Evolutionary conservation across 2,797 vertebrate genomes (phyloP).

Genomic region (Platyrinchus mystaceus): DNA sequence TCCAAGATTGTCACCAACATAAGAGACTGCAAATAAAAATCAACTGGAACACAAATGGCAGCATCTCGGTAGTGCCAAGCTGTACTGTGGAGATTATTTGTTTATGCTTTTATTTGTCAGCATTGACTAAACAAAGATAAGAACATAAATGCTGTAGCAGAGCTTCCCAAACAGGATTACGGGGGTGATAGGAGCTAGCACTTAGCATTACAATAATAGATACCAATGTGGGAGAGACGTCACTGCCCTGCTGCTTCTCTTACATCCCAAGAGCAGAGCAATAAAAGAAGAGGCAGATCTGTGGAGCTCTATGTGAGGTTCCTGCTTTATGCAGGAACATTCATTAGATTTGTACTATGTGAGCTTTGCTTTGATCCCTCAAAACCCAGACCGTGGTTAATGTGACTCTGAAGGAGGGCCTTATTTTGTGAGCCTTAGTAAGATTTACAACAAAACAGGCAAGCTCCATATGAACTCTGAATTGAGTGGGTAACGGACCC

Average conservation of each 20-base stretch:
- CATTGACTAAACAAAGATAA: conserved; percentile 35
- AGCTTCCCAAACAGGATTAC: conserved; percentile 12
- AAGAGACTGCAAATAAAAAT: conserved; percentile 12
- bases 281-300: neutral
- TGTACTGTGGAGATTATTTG: conserved; percentile 17
- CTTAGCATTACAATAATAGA: neutral
- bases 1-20: neutral
- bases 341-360: neutral
- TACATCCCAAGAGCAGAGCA: neutral
- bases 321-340: neutral
- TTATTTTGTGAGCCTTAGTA: neutral
- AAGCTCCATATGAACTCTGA: neutral
- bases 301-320: neutral
- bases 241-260: neutral
- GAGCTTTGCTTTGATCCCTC: neutral
- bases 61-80: neutral
- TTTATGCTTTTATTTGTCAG: conserved; percentile 29
- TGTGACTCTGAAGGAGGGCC: neutral
- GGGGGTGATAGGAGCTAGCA: neutral
- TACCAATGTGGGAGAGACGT: neutral
- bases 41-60: neutral
- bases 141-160: neutral
- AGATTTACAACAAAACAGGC: neutral
- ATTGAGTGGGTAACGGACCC: neutral
- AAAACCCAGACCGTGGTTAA: neutral